Percentiles rank a stretch among this genome's conserved stretches.
These are phyloP conservation scores for Lepus oiostolus DNA, from an alignment of 2,797 vertebrate species.

Conservation along the genomic window DNA sequence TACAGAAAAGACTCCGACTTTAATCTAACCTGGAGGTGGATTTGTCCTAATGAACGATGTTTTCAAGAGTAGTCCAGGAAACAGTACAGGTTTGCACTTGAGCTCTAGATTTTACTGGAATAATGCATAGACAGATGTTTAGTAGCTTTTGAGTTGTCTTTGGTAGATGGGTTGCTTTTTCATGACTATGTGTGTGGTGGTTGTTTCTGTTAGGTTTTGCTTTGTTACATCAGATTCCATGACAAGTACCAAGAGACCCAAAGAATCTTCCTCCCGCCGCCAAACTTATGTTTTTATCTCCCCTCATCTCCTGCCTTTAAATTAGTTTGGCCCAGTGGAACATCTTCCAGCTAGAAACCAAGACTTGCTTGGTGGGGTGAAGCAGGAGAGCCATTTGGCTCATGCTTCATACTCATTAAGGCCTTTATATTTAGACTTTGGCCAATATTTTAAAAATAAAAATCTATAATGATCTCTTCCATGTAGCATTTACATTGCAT, in stretches of 20 bases:
- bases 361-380: not conserved
- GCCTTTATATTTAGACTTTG: not conserved
- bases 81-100: not conserved
- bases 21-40: not conserved
- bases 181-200: not conserved
- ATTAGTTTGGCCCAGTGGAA: not conserved
- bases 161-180: not conserved
- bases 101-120: not conserved
- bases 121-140: not conserved
- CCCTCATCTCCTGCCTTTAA: not conserved
- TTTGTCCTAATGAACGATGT: fast-evolving
- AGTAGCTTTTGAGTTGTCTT: not conserved
- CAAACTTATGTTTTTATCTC: not conserved
- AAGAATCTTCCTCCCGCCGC: not conserved
- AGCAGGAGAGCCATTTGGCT: too few relatives aligned
- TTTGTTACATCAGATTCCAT: not conserved
- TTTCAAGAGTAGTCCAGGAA: not conserved
- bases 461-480: not conserved
- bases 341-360: not conserved
- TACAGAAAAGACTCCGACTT: not conserved
- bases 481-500: not conserved
- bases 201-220: not conserved
- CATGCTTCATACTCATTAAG: not conserved
- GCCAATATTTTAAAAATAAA: not conserved
- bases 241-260: not conserved